Evolutionary conservation across 2,797 vertebrate species (phyloP).

Genomic region (Mus caroli): DNA sequence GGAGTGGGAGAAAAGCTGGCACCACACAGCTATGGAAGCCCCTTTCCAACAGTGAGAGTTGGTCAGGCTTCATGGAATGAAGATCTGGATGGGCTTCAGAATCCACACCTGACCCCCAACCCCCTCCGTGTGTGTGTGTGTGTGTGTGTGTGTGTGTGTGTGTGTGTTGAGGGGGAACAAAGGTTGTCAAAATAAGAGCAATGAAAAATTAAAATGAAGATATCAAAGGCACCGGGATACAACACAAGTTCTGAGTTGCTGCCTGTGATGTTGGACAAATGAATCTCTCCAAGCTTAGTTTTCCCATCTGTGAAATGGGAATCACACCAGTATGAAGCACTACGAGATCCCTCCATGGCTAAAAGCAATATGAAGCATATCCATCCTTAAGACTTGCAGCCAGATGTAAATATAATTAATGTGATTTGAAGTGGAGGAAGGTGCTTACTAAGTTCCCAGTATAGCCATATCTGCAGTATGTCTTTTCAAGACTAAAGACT

Average conservation of each 20-base stretch:
- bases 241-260: too few relatives aligned
- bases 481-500: background rate
- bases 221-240: background rate
- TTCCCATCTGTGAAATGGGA: constrained; percentile 11
- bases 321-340: background rate
- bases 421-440: background rate
- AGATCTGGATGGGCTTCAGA: background rate
- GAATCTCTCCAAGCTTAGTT: background rate
- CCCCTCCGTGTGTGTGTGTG: background rate
- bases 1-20: background rate
- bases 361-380: background rate
- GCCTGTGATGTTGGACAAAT: background rate
- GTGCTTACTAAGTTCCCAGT: background rate
- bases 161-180: background rate
- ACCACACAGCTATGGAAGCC: too few relatives aligned
- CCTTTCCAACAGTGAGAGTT: background rate
- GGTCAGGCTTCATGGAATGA: background rate
- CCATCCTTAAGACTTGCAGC: background rate
- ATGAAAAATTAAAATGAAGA: background rate
- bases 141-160: too few relatives aligned
- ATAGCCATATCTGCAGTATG: background rate
- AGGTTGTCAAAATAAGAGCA: background rate
- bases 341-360: background rate
- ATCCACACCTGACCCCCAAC: too few relatives aligned
- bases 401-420: background rate